Conservation (phyloP, 2,113 vertebrate species). For the Tachysurus fulvidraco region DNA sequence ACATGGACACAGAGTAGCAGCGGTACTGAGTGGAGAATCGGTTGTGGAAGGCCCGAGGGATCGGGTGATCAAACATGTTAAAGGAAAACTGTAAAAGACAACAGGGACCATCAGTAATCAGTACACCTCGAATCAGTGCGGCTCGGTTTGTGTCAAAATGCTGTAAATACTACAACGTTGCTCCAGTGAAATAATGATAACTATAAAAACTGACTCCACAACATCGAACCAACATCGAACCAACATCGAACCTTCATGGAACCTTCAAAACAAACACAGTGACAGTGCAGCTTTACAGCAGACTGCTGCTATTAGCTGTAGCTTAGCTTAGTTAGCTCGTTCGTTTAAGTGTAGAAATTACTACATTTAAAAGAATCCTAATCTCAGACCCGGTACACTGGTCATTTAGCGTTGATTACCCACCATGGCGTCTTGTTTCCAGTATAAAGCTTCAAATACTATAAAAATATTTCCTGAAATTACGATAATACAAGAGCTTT, state of each 20-base stretch:
- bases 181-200: neutral
- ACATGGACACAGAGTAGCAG: constrained; percentile 97
- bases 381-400: neutral
- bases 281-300: constrained; percentile 63
- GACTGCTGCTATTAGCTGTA: neutral
- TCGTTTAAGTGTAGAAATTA: neutral
- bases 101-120: neutral
- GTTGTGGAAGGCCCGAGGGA: constrained; percentile 92
- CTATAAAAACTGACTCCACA: neutral
- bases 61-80: constrained; percentile 93
- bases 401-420: neutral
- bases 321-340: constrained; percentile 21
- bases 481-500: neutral
- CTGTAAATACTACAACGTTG: neutral
- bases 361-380: neutral
- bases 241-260: no score
- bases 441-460: neutral
- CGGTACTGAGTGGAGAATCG: constrained; percentile 98
- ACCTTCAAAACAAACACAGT: constrained; percentile 31
- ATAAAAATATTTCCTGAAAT: neutral
- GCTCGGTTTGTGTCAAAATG: neutral
- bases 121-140: no score
- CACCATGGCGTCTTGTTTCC: constrained; percentile 44
- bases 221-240: no score
- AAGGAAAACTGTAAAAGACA: constrained; percentile 85